Evolutionary conservation across 2,113 vertebrate species (phyloP).

Genomic region (Apaloderma vittatum): DNA sequence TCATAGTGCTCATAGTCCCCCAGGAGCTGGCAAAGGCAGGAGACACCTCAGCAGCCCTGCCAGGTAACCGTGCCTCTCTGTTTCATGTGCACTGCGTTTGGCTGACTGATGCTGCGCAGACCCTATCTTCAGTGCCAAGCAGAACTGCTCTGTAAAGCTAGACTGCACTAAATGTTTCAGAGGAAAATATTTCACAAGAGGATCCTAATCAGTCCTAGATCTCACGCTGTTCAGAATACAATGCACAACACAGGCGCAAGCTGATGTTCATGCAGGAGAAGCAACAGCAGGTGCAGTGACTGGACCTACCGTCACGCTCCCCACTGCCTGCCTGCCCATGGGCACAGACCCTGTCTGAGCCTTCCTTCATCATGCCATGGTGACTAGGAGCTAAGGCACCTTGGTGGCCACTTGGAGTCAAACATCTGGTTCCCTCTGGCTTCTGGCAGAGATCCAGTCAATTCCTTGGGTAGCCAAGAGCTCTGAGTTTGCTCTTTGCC

Average conservation of each 20-base stretch:
- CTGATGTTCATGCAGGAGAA: background rate
- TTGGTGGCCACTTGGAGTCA: background rate
- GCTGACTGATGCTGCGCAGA: rapidly evolving
- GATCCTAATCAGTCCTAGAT: background rate
- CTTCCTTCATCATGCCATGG: background rate
- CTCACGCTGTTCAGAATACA: background rate
- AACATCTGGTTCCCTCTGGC: background rate
- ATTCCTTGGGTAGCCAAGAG: background rate
- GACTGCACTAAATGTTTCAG: background rate
- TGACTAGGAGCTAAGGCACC: background rate
- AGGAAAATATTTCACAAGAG: background rate
- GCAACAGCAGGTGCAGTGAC: background rate
- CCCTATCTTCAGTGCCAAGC: rapidly evolving
- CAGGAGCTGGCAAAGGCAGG: background rate
- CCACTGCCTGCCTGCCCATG: rapidly evolving
- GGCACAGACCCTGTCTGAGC: background rate
- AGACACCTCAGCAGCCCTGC: rapidly evolving
- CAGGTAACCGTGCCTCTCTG: background rate
- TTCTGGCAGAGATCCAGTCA: background rate
- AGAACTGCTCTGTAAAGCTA: background rate
- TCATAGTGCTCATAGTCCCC: background rate
- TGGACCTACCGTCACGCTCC: background rate
- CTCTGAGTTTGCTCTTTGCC: background rate
- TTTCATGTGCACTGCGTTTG: rapidly evolving
- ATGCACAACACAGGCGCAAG: background rate